Evolutionary conservation across 35 echinoderm and acorn worm species (phyloP).

Genomic region (Chiridota heheva): DNA sequence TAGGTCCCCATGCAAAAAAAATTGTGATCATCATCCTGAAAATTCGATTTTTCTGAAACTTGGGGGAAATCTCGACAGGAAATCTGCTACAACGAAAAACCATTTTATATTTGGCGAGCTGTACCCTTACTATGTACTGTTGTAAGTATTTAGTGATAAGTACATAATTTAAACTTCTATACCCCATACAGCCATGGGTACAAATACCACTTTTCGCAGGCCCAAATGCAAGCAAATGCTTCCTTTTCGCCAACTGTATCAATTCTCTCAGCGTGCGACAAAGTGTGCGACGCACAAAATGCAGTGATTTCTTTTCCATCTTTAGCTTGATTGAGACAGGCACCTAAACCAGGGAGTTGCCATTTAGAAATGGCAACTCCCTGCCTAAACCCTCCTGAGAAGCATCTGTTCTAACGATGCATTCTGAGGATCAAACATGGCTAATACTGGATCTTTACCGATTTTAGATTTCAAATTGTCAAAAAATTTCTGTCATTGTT

Average conservation of each 20-base stretch:
- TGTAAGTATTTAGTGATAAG: constrained; percentile 45
- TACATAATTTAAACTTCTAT: constrained; percentile 50
- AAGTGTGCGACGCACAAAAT: constrained; percentile 49
- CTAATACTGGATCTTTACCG: constrained; percentile 17
- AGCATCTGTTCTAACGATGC: constrained; percentile 16
- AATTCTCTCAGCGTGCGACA: background rate
- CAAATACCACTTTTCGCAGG: constrained; percentile 63
- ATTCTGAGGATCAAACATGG: constrained; percentile 15
- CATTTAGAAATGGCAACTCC: background rate
- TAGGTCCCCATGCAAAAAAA: background rate
- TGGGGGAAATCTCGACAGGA: background rate
- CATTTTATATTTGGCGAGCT: constrained; percentile 28
- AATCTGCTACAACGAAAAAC: background rate
- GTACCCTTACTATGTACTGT: constrained; percentile 19
- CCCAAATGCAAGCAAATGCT: constrained; percentile 44
- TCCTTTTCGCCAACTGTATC: background rate
- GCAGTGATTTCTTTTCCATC: constrained; percentile 35
- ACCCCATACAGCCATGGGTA: constrained; percentile 41
- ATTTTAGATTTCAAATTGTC: background rate
- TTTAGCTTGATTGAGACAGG: constrained; percentile 46
- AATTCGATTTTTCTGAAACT: background rate
- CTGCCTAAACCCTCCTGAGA: background rate
- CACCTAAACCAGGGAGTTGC: constrained; percentile 22
- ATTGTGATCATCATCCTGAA: constrained; percentile 3
- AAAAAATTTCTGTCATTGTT: background rate